Percentiles rank a stretch among this genome's conserved stretches.
These are phyloP conservation scores for Bradypodion ventrale DNA, from an alignment of 2,797 vertebrate genomes.

Conservation along the genomic window DNA sequence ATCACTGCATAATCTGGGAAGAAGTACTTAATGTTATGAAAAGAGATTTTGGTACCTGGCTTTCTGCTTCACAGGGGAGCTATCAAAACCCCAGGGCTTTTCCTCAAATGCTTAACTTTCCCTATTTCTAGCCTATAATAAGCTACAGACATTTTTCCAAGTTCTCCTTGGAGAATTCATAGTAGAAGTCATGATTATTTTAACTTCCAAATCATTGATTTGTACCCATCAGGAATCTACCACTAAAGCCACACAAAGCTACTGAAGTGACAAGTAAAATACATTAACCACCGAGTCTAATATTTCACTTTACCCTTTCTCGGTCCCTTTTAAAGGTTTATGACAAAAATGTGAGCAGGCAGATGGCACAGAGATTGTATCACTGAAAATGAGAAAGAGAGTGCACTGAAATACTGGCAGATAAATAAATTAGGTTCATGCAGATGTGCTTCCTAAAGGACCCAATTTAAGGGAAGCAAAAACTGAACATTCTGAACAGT, in stretches of 20 bases:
- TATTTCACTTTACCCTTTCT: background rate
- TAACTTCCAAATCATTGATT: background rate
- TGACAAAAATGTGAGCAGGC: conserved; percentile 2
- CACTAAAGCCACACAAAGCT: conserved; percentile 2
- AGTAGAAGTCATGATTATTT: background rate
- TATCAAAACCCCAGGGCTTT: background rate
- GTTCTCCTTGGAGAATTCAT: background rate
- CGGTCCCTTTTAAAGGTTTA: conserved; percentile 3
- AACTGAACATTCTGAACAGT: background rate
- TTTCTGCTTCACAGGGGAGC: background rate
- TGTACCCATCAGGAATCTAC: background rate
- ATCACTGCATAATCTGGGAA: background rate
- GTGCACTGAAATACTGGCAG: background rate
- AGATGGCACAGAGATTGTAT: background rate
- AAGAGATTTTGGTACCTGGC: background rate
- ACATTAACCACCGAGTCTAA: background rate
- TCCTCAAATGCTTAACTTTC: background rate
- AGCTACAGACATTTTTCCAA: background rate
- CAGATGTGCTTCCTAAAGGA: background rate
- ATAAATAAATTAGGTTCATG: background rate
- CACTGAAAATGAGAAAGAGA: conserved; percentile 3
- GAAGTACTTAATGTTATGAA: conserved; percentile 7
- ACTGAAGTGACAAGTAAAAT: background rate
- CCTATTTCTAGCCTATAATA: background rate
- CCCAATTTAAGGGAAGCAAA: background rate